phyloP scores from a whole-genome alignment of 2,113 vertebrate genomes.

The Centropus unirufus region DNA sequence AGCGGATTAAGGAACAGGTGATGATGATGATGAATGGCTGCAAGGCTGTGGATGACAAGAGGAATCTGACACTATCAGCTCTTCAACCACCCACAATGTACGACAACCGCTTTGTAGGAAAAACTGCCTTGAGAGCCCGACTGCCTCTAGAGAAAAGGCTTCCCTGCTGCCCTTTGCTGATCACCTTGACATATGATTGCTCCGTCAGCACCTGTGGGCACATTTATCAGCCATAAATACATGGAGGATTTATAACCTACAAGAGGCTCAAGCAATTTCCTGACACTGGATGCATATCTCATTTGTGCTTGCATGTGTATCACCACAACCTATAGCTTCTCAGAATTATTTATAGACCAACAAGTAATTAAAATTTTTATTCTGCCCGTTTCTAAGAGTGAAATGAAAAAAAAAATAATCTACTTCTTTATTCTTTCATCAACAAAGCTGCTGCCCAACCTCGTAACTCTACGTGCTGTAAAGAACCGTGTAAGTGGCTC shows the following conservation, averaged over 20 bases:
- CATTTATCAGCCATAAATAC: not conserved
- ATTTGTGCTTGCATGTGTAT: not conserved
- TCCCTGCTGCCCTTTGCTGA: not conserved
- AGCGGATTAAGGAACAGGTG: too few species aligned
- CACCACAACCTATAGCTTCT: not conserved
- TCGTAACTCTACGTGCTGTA: slow-evolving; percentile 37
- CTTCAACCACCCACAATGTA: not conserved
- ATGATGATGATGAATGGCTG: not conserved
- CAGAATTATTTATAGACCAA: slow-evolving; percentile 38
- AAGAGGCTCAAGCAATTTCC: not conserved
- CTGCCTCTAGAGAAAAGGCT: not conserved
- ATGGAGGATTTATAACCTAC: not conserved
- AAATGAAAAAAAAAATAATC: not conserved
- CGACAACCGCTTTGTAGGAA: not conserved
- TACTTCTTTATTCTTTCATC: slow-evolving; percentile 30
- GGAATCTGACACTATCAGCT: accelerated
- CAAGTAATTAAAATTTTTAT: slow-evolving; percentile 64
- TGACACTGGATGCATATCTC: not conserved
- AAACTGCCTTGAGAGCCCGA: not conserved
- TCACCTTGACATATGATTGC: not conserved
- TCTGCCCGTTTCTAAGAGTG: not conserved
- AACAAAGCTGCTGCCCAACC: slow-evolving; percentile 28
- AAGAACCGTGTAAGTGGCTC: slow-evolving; percentile 21
- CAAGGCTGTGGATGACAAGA: accelerated
- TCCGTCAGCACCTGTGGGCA: not conserved